Evolutionary conservation across 2,888 invertebrate genomes (phyloP), one percentile per base, ranked within the genome.

Genomic region (Mythimna pallens): DNA sequence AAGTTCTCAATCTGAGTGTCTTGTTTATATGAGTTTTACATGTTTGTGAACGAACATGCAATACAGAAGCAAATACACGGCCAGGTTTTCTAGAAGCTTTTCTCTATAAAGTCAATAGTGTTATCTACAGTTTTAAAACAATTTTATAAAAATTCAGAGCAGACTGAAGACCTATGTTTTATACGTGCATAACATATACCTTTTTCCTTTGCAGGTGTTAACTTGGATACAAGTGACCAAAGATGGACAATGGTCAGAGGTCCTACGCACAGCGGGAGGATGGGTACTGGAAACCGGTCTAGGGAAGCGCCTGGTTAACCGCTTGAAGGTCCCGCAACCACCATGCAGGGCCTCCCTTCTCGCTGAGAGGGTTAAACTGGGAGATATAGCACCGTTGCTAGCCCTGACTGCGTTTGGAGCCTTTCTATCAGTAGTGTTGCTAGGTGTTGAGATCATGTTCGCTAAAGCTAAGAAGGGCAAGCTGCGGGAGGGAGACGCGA

Each of bases 231-330:
- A 91, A 7, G 78, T 94, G 14, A 88, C 92, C 0, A 89, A 85
- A 61, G 82, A 89, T 2, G 92, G 95, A 0, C 92, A 95, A 75
- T 95, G 90, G 90, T 90, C 91, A 0, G 87, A 90, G 30, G 79
- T 90, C 0, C 81, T 95, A 63, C 90, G 91, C 0, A 76, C 84
- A 3, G 88, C 90, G 1, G 92, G 94, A 0, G 83, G 84, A 1
- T 93, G 94, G 95, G 68, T 95, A 0, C 88, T 86, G 2, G 95
- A 95, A 82, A 90, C 89, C 0, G 95, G 95, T 0, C 76, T 94
- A 9, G 88, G 89, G 0, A 90, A 89, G 34, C 91, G 93, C 0
- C 76, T 93, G 7, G 86, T 92, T 1, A 80, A 87, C 2, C 89
- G 86, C 0, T 78, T 94, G 5, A 87, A 84, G 10, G 82, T 91